Percentiles rank a stretch among this genome's conserved stretches.
Conservation (phyloP, 2,888 invertebrate species). For the Nomada fucata region DNA sequence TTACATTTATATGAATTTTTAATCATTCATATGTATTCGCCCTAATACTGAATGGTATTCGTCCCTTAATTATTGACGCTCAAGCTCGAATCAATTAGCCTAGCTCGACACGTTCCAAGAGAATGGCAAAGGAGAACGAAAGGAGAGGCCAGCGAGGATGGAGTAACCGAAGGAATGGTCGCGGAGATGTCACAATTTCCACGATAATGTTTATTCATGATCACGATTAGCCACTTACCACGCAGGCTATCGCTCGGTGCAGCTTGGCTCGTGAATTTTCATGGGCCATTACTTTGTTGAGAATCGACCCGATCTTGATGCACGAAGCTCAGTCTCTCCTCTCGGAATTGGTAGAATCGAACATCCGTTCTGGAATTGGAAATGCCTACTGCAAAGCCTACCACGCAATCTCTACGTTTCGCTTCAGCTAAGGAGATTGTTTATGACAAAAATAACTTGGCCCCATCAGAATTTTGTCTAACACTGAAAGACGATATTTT, state of each 20-base stretch:
- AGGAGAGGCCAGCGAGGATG: constrained; percentile 34
- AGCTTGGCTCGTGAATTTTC: constrained; percentile 69
- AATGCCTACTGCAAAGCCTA: background rate
- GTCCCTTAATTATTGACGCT: constrained; percentile 30
- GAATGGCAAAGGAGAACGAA: constrained; percentile 7
- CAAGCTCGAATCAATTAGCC: constrained; percentile 40
- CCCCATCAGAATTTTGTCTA: no score
- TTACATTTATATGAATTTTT: no score
- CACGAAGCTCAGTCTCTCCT: constrained; percentile 27
- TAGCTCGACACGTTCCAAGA: constrained; percentile 13
- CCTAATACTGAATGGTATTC: background rate
- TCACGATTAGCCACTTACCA: constrained; percentile 70
- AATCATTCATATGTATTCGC: constrained; percentile 7
- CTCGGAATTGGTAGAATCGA: constrained; percentile 11
- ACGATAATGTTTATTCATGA: constrained; percentile 73
- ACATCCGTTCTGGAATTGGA: constrained; percentile 8
- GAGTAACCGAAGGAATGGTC: constrained; percentile 59
- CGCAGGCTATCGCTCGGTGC: constrained; percentile 46
- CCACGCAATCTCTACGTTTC: no score
- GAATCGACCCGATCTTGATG: constrained; percentile 52
- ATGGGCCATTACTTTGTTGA: constrained; percentile 67
- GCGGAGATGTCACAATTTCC: constrained; percentile 70
- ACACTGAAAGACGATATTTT: no score
- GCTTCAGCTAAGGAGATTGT: no score
- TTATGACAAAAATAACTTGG: no score